Conservation (phyloP, 2,888 invertebrate species). For the Drosophila prostipennis region DNA sequence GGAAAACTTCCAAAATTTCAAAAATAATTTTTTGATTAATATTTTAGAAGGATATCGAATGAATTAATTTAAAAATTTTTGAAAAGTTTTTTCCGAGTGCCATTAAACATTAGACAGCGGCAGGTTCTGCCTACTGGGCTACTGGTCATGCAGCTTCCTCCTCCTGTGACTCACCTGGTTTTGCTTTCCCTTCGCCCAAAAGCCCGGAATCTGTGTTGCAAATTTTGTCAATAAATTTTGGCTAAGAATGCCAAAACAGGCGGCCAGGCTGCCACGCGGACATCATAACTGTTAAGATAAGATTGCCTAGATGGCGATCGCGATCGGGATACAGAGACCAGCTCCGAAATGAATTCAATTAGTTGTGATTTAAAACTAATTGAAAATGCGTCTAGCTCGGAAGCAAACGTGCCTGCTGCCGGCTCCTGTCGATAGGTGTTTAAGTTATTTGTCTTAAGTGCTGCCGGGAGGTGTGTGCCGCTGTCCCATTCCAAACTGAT, state of each 20-base stretch:
- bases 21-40: too few species aligned
- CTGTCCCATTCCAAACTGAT: constrained; percentile 27
- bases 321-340: constrained; percentile 11
- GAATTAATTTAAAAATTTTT: neutral
- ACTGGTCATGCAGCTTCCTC: constrained; percentile 63
- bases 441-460: constrained; percentile 76
- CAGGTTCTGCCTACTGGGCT: constrained; percentile 65
- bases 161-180: constrained; percentile 52
- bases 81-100: neutral
- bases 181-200: constrained; percentile 71
- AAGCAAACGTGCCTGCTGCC: constrained; percentile 12
- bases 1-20: too few species aligned
- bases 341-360: constrained; percentile 70
- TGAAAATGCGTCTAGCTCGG: constrained; percentile 69
- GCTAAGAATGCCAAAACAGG: constrained; percentile 74
- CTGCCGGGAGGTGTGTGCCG: constrained; percentile 60
- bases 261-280: constrained; percentile 29
- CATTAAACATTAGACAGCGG: constrained; percentile 36
- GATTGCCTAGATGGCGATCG: constrained; percentile 61
- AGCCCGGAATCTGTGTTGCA: constrained; percentile 81
- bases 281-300: constrained; percentile 77
- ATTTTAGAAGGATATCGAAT: too few species aligned
- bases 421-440: constrained; percentile 70
- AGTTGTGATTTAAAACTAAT: constrained; percentile 78
- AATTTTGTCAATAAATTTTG: constrained; percentile 78